Conservation (phyloP, 2,113 vertebrate genomes). For the Peromyscus californicus region DNA sequence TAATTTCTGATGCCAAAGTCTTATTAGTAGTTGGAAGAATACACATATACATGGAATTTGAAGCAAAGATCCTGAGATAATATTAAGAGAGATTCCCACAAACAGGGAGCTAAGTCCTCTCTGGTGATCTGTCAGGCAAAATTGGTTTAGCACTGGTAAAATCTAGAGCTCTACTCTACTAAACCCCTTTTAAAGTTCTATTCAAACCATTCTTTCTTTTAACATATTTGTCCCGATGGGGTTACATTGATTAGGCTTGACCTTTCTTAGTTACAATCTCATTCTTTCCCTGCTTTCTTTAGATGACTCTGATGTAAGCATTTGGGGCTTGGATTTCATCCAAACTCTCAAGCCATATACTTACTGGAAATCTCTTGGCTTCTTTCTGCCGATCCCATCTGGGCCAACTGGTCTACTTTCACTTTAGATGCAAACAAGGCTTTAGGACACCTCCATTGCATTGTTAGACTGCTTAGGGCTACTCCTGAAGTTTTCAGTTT, state of each 20-base stretch:
- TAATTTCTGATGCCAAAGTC: constrained; percentile 30
- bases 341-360: constrained; percentile 47
- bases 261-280: constrained; percentile 32
- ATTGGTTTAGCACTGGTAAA: neutral
- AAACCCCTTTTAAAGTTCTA: neutral
- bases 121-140: neutral
- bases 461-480: neutral
- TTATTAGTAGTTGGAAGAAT: constrained; percentile 57
- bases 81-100: constrained; percentile 20
- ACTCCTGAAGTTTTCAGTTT: neutral
- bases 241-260: neutral
- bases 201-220: constrained; percentile 38
- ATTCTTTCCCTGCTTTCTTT: constrained; percentile 19
- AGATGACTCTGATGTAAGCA: constrained; percentile 23
- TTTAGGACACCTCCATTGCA: neutral
- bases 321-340: constrained; percentile 51
- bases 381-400: constrained; percentile 44
- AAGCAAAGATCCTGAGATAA: neutral
- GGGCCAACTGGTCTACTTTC: constrained; percentile 44
- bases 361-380: constrained; percentile 71
- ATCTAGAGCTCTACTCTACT: neutral
- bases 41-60: constrained; percentile 12
- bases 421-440: constrained; percentile 33
- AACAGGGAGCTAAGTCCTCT: neutral
- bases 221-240: neutral